phyloP scores from a whole-genome alignment of 2,888 invertebrate species.

The Drosophila tripunctata region DNA sequence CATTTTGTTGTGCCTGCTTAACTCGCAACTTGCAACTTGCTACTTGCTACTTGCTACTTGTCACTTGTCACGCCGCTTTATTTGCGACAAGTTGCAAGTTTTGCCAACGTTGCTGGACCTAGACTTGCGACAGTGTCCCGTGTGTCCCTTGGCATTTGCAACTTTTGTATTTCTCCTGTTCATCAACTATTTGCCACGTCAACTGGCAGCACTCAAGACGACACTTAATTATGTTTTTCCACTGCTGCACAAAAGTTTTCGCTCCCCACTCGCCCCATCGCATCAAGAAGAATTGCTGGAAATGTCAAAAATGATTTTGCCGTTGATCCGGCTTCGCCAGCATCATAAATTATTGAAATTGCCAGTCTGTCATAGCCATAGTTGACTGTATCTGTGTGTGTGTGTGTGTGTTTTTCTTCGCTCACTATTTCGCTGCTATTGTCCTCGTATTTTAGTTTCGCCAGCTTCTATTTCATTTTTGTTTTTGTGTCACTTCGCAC shows the following conservation, averaged over 20 bases:
- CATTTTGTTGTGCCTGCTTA: slow-evolving; percentile 31
- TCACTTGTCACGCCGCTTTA: slow-evolving; percentile 59
- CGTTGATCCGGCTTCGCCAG: slow-evolving; percentile 34
- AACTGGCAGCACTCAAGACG: slow-evolving; percentile 65
- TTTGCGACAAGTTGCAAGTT: slow-evolving; percentile 54
- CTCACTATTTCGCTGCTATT: slow-evolving; percentile 13
- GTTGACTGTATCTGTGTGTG: slow-evolving; percentile 32
- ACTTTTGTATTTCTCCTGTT: slow-evolving; percentile 22
- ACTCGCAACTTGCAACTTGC: slow-evolving; percentile 6
- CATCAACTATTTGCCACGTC: slow-evolving; percentile 68
- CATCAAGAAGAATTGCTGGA: slow-evolving; percentile 63
- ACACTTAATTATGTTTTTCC: slow-evolving; percentile 72
- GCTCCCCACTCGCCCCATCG: neutral
- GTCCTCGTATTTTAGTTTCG: slow-evolving; percentile 18
- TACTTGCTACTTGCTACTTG: slow-evolving; percentile 47
- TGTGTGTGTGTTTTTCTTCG: slow-evolving; percentile 1
- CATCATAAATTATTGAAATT: slow-evolving; percentile 76
- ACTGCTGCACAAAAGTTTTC: slow-evolving; percentile 36
- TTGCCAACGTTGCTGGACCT: slow-evolving; percentile 12
- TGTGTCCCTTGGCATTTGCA: slow-evolving; percentile 32
- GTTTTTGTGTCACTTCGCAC: neutral
- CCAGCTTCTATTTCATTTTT: slow-evolving; percentile 4
- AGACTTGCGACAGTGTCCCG: too few relatives aligned
- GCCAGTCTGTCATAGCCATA: slow-evolving; percentile 68
- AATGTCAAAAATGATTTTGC: slow-evolving; percentile 72